A percentile compares a stretch with the other conserved stretches of the same genome.
Evolutionary conservation across 2,113 vertebrate species (phyloP).

Genomic region (Sturnira hondurensis): DNA sequence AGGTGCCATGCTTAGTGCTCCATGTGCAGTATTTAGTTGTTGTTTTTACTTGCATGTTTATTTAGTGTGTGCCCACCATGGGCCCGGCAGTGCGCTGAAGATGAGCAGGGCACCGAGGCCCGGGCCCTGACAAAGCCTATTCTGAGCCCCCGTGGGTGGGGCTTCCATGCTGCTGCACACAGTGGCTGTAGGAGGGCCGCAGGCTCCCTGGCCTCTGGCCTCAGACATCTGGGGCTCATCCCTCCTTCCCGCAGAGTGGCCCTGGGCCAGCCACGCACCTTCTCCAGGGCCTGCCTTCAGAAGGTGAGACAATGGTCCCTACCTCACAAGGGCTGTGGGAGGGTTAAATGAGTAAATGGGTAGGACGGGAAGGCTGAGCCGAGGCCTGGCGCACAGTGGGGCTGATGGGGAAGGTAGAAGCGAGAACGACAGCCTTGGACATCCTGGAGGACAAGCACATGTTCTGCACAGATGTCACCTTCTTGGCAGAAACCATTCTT

Average conservation of each 20-base stretch:
- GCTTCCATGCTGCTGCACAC: neutral
- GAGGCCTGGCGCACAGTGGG: neutral
- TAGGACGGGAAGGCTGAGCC: neutral
- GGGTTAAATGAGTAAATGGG: neutral
- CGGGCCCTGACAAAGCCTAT: neutral
- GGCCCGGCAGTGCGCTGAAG: neutral
- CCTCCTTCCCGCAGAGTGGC: neutral
- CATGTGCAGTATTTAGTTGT: rapidly evolving
- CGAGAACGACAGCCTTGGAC: neutral
- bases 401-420: neutral
- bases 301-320: neutral
- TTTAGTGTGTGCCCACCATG: rapidly evolving
- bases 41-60: neutral
- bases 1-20: neutral
- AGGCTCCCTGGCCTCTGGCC: neutral
- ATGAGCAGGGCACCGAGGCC: neutral
- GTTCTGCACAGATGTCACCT: neutral
- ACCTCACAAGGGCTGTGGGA: no score
- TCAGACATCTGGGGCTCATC: neutral
- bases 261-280: neutral
- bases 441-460: neutral
- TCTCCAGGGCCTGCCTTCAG: neutral
- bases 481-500: neutral
- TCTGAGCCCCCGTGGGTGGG: neutral
- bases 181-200: rapidly evolving